Evolutionary conservation across 2,888 invertebrate genomes (phyloP), one percentile per base, ranked within the genome.

Genomic region (Hyles lineata): DNA sequence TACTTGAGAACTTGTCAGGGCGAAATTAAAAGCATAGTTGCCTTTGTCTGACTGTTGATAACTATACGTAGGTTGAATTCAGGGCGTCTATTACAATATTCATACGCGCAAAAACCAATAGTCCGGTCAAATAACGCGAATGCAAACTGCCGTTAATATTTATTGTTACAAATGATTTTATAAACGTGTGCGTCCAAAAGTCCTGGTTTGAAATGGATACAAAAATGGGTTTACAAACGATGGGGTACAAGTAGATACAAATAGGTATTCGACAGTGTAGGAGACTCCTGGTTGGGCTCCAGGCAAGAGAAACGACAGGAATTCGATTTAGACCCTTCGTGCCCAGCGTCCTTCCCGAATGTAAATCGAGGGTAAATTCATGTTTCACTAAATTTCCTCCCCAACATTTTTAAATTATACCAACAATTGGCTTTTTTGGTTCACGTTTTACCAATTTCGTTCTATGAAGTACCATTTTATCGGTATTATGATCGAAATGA

Each of bases 321-420:
- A 93, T 93, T 93, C 92, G 91, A 93, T 93, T 92, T 91, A 83
- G 90, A 85, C 89, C 91, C 89, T 88, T 82, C 87, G 83, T 76
- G 80, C 85, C 85, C 86, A 83, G 72, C 86, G 85, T 90, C 92
- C 89, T 91, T 85, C 88, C 87, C 90, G 92, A 91, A 93, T 93
- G 90, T 86, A 92, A 93, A 92, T 92, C 81, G 89, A 85, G 89
- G 89, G 87, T 81, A 85, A 89, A 87, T 86, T 87, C 86, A 84
- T 83, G 84, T 85, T 82, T 85, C 82, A 88, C 85, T 85, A 87
- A 88, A 86, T 88, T 89, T 84, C 81, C 80, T 80, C 55, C 83
- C 80, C 80, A 86, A 87, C 84, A 84, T 88, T 89, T 90, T 89
- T 86, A 88, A 90, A 88, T 87, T 86, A 87, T 83, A 83, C 83